phyloP scores from a whole-genome alignment of 2,797 vertebrate genomes.

The Enteromius viviparus region DNA sequence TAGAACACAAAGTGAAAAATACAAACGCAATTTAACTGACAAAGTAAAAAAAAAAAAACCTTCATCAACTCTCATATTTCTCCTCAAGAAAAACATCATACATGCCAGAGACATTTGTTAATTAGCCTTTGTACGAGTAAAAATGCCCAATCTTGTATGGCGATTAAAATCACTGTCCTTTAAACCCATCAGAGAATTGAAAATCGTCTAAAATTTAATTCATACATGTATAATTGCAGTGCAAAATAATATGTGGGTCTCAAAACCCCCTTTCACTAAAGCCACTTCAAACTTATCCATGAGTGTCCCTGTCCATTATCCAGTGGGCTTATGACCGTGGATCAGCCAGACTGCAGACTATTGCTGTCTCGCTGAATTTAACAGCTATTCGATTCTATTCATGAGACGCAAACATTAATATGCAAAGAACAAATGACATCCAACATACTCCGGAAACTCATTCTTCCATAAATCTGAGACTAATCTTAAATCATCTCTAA shows the following conservation, averaged over 20 bases:
- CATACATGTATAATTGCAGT: background rate
- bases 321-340: constrained; percentile 16
- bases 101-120: background rate
- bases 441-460: background rate
- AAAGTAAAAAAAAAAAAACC: background rate
- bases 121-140: constrained; percentile 14
- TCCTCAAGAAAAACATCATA: background rate
- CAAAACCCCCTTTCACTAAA: constrained; percentile 8
- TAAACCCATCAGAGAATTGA: constrained; percentile 1
- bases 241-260: constrained; percentile 5
- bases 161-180: background rate
- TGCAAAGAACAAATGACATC: constrained; percentile 24
- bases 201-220: constrained; percentile 8
- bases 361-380: constrained; percentile 37
- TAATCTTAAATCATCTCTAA: background rate
- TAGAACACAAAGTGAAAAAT: background rate
- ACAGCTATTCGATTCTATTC: constrained; percentile 17
- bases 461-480: background rate
- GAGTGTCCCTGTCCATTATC: constrained; percentile 29
- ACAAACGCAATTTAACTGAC: background rate
- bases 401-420: constrained; percentile 39
- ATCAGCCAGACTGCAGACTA: constrained; percentile 40
- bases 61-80: background rate
- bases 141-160: background rate
- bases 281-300: constrained; percentile 26